phyloP scores from a whole-genome alignment of 2,797 vertebrate species.

The Garrulus glandarius region DNA sequence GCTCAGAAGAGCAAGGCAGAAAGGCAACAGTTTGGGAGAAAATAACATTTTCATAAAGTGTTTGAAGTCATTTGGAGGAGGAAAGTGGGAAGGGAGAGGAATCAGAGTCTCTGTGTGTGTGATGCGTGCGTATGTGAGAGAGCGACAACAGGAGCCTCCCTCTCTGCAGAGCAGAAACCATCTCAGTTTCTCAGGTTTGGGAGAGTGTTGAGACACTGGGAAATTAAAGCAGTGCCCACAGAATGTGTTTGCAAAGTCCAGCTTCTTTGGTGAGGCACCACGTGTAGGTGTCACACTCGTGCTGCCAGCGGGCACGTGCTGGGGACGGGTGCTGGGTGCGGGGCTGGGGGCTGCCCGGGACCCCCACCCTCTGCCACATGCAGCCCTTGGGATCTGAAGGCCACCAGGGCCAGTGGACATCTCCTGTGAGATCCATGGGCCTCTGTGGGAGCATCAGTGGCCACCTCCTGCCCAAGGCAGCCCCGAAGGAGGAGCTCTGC shows the following conservation, averaged over 20 bases:
- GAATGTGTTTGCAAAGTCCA: neutral
- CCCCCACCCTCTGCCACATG: neutral
- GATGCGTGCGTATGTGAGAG: neutral
- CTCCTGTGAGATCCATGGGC: neutral
- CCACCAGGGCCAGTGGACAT: neutral
- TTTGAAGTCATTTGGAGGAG: constrained; percentile 22
- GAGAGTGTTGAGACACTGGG: neutral
- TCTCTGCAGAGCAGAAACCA: neutral
- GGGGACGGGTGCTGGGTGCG: accelerated
- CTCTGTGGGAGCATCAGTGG: neutral
- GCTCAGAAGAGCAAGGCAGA: neutral
- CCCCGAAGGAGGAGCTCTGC: neutral
- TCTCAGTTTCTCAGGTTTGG: neutral
- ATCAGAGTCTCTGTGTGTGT: neutral
- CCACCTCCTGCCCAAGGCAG: accelerated
- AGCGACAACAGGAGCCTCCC: neutral
- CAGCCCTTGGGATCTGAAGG: neutral
- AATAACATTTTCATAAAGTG: constrained; percentile 14
- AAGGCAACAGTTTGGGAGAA: constrained; percentile 27
- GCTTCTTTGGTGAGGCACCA: neutral
- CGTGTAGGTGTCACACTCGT: neutral
- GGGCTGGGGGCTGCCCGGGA: neutral
- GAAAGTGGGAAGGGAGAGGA: constrained; percentile 24
- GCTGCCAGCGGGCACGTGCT: neutral
- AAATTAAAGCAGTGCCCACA: neutral